Percentiles rank a stretch among this genome's conserved stretches.
Evolutionary conservation across 2,888 invertebrate genomes (phyloP).

Genomic region (Entomobrya multifasciata): DNA sequence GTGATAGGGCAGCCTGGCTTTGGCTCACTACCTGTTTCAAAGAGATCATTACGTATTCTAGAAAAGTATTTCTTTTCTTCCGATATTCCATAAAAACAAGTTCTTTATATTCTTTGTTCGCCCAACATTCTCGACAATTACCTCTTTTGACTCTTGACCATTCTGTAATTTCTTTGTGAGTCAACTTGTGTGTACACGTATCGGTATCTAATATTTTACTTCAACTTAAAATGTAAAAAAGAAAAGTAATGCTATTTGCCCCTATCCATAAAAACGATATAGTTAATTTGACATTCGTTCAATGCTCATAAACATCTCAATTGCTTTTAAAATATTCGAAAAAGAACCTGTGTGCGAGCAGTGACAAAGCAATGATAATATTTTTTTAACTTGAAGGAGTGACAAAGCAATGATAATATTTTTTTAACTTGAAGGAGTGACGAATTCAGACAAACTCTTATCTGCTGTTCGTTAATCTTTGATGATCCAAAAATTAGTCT

Average conservation of each 20-base stretch:
- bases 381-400: not conserved
- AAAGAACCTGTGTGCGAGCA: slow-evolving; percentile 60
- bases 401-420: not conserved
- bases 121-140: slow-evolving; percentile 7
- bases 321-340: slow-evolving; percentile 52
- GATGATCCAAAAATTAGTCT: too few species aligned
- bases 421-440: not conserved
- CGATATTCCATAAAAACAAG: slow-evolving; percentile 55
- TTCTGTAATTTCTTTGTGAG: not conserved
- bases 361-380: too few species aligned
- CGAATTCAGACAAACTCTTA: not conserved
- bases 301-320: slow-evolving; percentile 64
- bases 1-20: not conserved
- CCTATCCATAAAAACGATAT: slow-evolving; percentile 21
- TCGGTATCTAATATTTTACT: not conserved
- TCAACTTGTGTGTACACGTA: too few species aligned
- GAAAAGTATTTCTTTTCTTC: slow-evolving; percentile 40
- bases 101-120: slow-evolving; percentile 40
- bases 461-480: slow-evolving; percentile 8
- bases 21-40: slow-evolving; percentile 46
- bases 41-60: slow-evolving; percentile 65
- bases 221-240: not conserved
- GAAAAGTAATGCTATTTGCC: not conserved
- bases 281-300: slow-evolving; percentile 45
- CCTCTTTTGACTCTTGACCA: not conserved